A percentile compares a stretch with the other conserved stretches of the same genome.
Conservation (phyloP, 1,140 invertebrate species). For the Drosophila suzukii region DNA sequence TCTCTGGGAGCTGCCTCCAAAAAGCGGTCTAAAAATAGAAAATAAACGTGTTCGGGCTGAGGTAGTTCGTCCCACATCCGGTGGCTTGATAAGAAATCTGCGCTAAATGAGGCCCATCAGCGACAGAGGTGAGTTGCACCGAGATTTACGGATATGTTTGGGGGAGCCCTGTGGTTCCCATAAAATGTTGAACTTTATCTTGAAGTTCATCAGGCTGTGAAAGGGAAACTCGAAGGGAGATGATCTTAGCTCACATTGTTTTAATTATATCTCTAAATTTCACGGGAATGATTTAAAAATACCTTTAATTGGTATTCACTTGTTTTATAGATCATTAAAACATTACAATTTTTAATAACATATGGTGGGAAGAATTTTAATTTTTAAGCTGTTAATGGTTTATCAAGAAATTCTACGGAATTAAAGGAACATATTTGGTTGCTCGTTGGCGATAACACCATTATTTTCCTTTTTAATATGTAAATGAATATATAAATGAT, state of each 20-base stretch:
- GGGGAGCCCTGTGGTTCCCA: not conserved
- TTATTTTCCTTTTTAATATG: too few species aligned
- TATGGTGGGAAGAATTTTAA: too few species aligned
- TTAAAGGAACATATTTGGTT: too few species aligned
- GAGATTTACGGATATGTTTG: not conserved
- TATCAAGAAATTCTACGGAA: too few species aligned
- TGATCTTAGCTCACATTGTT: not conserved
- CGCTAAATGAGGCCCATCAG: conserved; percentile 52
- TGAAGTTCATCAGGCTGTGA: conserved; percentile 26
- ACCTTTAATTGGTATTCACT: too few species aligned
- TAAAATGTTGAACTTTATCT: conserved; percentile 10
- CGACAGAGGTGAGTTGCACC: conserved; percentile 31
- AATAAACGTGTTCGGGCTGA: conserved; percentile 26
- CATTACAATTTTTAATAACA: too few species aligned
- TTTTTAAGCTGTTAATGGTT: too few species aligned
- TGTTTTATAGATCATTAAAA: not conserved
- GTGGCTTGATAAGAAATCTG: conserved; percentile 43
- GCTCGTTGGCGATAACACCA: too few species aligned
- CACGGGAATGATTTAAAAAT: not conserved
- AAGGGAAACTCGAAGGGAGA: conserved; percentile 6
- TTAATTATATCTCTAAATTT: too few species aligned
- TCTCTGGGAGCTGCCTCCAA: conserved; percentile 2
- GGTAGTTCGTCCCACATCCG: conserved; percentile 36
- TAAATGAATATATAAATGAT: too few species aligned
- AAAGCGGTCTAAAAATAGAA: conserved; percentile 43